Conservation (phyloP, 1,140 invertebrate genomes). For the Calliopsis andreniformis region DNA sequence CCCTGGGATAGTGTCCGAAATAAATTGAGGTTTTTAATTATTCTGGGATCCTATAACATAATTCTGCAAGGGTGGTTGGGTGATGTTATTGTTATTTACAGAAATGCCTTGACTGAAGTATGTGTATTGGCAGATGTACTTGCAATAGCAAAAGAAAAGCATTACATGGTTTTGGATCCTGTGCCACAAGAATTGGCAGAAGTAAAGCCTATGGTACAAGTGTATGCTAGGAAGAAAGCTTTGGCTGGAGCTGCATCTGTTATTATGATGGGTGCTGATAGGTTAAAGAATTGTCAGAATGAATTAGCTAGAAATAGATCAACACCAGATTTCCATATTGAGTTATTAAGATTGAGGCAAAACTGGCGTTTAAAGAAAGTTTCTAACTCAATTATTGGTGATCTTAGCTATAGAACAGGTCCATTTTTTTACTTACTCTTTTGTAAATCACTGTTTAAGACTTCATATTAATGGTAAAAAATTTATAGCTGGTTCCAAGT, state of each 20-base stretch:
- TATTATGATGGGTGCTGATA: constrained; percentile 91
- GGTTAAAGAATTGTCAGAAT: constrained; percentile 90
- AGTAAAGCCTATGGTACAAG: constrained; percentile 91
- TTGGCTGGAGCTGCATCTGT: constrained; percentile 91
- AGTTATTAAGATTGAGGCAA: constrained; percentile 93
- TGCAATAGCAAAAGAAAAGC: constrained; percentile 95
- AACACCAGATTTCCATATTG: constrained; percentile 95
- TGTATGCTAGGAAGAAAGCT: constrained; percentile 96
- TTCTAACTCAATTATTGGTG: constrained; percentile 96
- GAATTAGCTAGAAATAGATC: constrained; percentile 89
- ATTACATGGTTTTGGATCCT: constrained; percentile 96
- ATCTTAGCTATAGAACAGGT: constrained; percentile 95
- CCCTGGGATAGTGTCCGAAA: constrained; percentile 97
- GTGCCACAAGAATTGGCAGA: constrained; percentile 92
- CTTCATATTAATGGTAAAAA: neutral
- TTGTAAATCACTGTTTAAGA: neutral
- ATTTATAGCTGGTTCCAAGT: constrained; percentile 90
- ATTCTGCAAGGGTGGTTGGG: neutral
- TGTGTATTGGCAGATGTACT: constrained; percentile 96
- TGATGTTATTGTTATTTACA: constrained; percentile 61
- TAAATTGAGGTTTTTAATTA: constrained; percentile 85
- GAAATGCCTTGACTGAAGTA: constrained; percentile 93
- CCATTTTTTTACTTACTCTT: constrained; percentile 65
- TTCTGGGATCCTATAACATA: neutral
- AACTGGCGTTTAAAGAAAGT: constrained; percentile 98